Evolutionary conservation across 1,140 invertebrate species (phyloP), one percentile per base, ranked within the genome.

Genomic region (Colletes gigas): DNA sequence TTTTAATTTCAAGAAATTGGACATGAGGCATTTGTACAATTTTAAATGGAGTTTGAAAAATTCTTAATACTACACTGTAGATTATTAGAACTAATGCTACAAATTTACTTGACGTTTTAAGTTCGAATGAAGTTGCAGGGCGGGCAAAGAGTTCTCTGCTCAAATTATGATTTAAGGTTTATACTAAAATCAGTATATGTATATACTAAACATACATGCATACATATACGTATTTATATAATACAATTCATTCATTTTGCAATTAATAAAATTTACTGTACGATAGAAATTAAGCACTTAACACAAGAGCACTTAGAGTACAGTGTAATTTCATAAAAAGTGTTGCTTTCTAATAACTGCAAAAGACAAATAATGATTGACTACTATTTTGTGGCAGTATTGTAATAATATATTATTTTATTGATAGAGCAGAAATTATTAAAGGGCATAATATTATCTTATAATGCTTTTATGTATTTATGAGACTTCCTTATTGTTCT

Each of bases 1-100:
- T 93, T 93, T 93, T 89, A 86, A 89, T 91, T 91, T 88, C 90
- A 92, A 91, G 90, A 88, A 83, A 84, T 90, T 88, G 91, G 90
- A 92, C 84, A 89, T 89, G 89, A 90, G 87, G 87, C 77, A 88
- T 90, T 90, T 79, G 41, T 85, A 78, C 66, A 73, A 70, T 81
- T 87, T 84, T 82, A 77, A 80, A 73, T 77, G 75, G 60, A 70
- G 57, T 76, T 87, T 63, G 44, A 87, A 80, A 80, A 67, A 79
- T 84, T 82, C n/a, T 62, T 52, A 72, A 80, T 81, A 67, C 62
- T 81, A 57, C 74, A 84, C 17, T 66, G 54, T 78, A 84, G 21
- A 86, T 87, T 75, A 69, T 77, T 78, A 74, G 70, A 66, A 57
- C 62, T 66, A n/a, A 78, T 65, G n/a, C n/a, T 76, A 82, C 47